Percentiles rank a stretch among this genome's conserved stretches.
phyloP scores from a whole-genome alignment of 2,113 vertebrate genomes.

The Dryoscopus gambensis region DNA sequence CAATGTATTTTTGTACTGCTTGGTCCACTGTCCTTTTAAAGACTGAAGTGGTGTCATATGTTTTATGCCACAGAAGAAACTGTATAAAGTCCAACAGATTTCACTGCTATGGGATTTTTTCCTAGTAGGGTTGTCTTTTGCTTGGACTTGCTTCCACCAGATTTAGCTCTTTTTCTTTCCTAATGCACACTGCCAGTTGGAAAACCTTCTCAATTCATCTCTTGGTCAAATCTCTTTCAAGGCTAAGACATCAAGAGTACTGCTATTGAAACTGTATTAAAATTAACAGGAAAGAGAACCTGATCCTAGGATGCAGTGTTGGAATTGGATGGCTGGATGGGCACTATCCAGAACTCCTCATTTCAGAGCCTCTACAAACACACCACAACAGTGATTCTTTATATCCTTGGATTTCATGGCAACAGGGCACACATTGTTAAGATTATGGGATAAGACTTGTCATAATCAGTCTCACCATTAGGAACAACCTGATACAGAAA shows the following conservation, averaged over 20 bases:
- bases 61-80: background rate
- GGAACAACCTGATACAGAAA: background rate
- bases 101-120: background rate
- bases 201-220: background rate
- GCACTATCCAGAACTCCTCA: background rate
- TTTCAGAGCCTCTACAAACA: background rate
- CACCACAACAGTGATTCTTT: background rate
- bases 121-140: background rate
- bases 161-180: background rate
- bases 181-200: background rate
- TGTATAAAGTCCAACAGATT: background rate
- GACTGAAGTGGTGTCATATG: background rate
- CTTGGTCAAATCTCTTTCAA: background rate
- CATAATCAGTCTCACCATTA: background rate
- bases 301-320: background rate
- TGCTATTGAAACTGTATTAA: background rate
- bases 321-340: background rate
- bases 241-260: background rate
- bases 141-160: background rate
- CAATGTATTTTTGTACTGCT: background rate
- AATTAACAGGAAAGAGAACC: background rate
- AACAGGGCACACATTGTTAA: background rate
- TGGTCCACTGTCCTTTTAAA: background rate
- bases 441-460: background rate
- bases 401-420: background rate